These are phyloP conservation scores for Hydrochoerus hydrochaeris DNA, from an alignment of 2,113 vertebrate genomes.

Conservation along the genomic window DNA sequence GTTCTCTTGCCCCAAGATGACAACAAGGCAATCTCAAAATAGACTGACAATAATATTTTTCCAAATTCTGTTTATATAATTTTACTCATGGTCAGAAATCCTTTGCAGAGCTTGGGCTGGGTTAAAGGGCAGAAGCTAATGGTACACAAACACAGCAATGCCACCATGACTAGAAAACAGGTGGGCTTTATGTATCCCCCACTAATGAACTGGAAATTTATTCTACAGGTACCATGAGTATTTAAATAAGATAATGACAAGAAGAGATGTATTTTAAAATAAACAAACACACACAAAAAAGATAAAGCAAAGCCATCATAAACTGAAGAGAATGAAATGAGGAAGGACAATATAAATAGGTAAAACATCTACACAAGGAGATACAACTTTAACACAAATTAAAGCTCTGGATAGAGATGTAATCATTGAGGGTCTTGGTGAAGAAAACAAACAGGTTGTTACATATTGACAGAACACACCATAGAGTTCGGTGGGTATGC, in stretches of 20 bases:
- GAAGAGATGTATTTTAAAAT: background rate
- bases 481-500: background rate
- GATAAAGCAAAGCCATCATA: background rate
- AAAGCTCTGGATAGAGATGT: background rate
- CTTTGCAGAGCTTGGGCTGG: background rate
- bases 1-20: background rate
- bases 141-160: background rate
- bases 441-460: background rate
- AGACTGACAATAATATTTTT: background rate
- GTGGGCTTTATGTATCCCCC: background rate
- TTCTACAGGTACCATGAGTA: background rate
- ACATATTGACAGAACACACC: background rate
- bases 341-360: background rate
- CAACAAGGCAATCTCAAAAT: background rate
- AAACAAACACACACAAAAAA: background rate
- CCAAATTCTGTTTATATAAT: background rate
- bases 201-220: background rate
- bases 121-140: background rate
- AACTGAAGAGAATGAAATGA: background rate
- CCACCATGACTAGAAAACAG: background rate
- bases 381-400: background rate
- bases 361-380: background rate
- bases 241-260: background rate
- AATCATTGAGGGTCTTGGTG: background rate
- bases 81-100: background rate